Conservation (phyloP, 2,113 vertebrate species). For the Burhinus oedicnemus region DNA sequence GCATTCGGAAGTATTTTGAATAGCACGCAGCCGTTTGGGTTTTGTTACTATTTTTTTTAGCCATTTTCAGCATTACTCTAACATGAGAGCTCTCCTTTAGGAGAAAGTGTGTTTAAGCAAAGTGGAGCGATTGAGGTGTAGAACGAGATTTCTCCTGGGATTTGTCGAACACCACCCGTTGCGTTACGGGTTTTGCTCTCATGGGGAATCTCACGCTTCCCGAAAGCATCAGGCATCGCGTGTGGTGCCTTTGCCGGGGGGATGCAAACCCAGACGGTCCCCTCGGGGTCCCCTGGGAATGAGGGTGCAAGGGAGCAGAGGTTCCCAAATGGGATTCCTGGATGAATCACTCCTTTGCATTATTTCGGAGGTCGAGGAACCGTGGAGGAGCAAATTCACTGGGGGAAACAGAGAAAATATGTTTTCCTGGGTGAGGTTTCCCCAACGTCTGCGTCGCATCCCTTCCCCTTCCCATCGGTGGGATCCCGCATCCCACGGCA, state of each 20-base stretch:
- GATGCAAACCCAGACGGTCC: background rate
- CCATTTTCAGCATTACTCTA: background rate
- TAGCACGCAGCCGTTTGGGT: background rate
- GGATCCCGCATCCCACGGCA: accelerated
- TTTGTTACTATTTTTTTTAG: background rate
- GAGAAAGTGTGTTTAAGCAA: background rate
- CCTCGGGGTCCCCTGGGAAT: background rate
- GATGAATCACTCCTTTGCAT: background rate
- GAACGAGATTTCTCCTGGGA: background rate
- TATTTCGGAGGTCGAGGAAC: background rate
- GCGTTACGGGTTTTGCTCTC: background rate
- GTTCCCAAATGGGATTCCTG: background rate
- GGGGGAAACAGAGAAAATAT: background rate
- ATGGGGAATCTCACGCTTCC: background rate
- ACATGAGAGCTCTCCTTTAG: background rate
- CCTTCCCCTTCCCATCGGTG: background rate
- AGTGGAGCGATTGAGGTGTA: background rate
- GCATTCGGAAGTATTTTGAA: background rate
- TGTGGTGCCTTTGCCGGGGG: background rate
- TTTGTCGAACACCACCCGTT: background rate
- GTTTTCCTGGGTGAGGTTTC: background rate
- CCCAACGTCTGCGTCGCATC: background rate
- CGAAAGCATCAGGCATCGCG: background rate
- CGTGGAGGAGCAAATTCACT: background rate
- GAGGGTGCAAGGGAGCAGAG: background rate